phyloP scores from a whole-genome alignment of 2,888 invertebrate species.

The Coenonympha arcania region DNA sequence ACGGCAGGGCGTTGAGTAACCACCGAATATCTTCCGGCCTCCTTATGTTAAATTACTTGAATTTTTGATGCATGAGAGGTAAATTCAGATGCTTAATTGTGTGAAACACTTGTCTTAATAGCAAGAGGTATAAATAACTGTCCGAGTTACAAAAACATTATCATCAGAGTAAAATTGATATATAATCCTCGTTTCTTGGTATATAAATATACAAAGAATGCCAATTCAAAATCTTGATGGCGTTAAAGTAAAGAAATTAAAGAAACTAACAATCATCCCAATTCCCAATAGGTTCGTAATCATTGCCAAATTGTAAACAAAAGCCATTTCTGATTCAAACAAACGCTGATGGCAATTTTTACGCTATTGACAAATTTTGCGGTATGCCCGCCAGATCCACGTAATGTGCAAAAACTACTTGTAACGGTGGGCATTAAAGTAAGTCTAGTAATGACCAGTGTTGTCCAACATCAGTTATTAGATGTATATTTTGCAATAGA shows the following conservation, averaged over 20 bases:
- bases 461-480: no score
- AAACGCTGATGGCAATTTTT: slow-evolving; percentile 13
- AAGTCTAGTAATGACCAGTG: neutral
- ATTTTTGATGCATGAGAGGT: slow-evolving; percentile 6
- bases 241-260: neutral
- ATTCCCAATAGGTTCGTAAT: neutral
- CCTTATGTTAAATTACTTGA: slow-evolving; percentile 6
- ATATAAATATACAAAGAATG: neutral
- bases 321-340: slow-evolving; percentile 3
- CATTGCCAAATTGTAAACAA: slow-evolving; percentile 5
- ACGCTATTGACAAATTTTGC: slow-evolving; percentile 14
- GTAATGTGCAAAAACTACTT: slow-evolving; percentile 8
- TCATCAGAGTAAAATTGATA: no score
- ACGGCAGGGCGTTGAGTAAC: slow-evolving; percentile 38
- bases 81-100: slow-evolving; percentile 6
- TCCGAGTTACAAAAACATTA: neutral
- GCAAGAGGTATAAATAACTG: neutral
- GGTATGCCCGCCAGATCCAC: slow-evolving; percentile 8
- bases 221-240: neutral
- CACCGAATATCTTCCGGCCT: slow-evolving; percentile 9
- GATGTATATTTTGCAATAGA: no score
- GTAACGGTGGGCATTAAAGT: slow-evolving; percentile 4
- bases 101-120: neutral
- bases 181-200: no score
- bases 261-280: neutral